phyloP scores from a whole-genome alignment of 2,113 vertebrate genomes.

The Sander lucioperca region DNA sequence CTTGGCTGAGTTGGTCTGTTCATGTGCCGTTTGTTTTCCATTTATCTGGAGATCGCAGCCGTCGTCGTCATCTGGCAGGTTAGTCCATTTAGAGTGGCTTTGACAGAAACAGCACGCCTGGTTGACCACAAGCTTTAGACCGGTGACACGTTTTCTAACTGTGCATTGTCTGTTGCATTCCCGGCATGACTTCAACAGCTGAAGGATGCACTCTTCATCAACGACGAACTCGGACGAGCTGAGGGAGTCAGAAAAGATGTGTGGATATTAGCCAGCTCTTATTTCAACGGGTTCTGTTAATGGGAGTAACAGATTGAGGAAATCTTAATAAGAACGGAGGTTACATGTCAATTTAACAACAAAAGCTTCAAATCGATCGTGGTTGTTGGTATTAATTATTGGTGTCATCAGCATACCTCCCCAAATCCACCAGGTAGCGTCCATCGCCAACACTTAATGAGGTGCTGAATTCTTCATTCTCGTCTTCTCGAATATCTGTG shows the following conservation, averaged over 20 bases:
- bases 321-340: neutral
- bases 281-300: neutral
- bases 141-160: constrained; percentile 20
- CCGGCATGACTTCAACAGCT: constrained; percentile 41
- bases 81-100: constrained; percentile 35
- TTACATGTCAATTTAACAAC: neutral
- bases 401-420: constrained; percentile 29
- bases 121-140: constrained; percentile 44
- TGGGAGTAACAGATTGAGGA: neutral
- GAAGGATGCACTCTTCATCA: constrained; percentile 54
- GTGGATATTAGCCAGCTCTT: neutral
- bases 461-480: constrained; percentile 34
- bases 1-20: neutral
- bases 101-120: constrained; percentile 40
- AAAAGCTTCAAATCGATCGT: neutral
- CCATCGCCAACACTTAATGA: constrained; percentile 59
- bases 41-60: neutral
- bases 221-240: constrained; percentile 52
- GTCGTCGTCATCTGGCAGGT: constrained; percentile 26
- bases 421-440: constrained; percentile 56
- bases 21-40: neutral
- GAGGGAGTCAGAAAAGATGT: neutral
- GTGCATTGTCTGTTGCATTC: constrained; percentile 21
- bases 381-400: neutral
- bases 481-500: constrained; percentile 17